Evolutionary conservation across 2,797 vertebrate genomes (phyloP).

Genomic region (Arremon aurantiirostris): DNA sequence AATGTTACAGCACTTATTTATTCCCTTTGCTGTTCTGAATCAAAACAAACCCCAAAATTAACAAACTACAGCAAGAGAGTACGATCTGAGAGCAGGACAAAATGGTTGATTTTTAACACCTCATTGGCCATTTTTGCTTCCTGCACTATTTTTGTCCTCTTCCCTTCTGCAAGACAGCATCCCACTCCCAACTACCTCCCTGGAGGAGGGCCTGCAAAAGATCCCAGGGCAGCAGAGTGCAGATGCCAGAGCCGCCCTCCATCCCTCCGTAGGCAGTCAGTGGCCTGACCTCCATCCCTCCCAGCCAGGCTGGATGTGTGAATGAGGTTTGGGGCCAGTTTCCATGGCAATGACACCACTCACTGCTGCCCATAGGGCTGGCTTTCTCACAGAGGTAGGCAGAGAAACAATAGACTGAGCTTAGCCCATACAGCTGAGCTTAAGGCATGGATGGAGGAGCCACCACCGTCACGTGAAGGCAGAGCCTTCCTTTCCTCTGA

Average conservation of each 20-base stretch:
- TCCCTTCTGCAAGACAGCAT: background rate
- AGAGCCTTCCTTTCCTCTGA: background rate
- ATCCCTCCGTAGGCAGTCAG: background rate
- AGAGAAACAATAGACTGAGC: background rate
- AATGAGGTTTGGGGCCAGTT: slow-evolving; percentile 51
- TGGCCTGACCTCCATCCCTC: background rate
- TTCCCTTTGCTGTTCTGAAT: background rate
- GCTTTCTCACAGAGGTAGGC: background rate
- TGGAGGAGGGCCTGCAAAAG: background rate
- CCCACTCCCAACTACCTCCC: background rate
- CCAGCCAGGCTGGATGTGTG: background rate
- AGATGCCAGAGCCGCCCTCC: slow-evolving; percentile 31
- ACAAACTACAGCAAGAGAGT: background rate
- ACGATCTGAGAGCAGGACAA: background rate
- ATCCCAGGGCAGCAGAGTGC: slow-evolving; percentile 12
- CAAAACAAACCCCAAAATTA: background rate
- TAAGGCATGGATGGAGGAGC: background rate
- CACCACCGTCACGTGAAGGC: accelerated
- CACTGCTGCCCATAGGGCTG: background rate
- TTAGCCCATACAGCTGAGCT: background rate
- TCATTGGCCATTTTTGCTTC: background rate
- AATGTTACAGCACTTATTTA: background rate
- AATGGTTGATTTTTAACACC: background rate
- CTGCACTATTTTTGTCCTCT: accelerated
- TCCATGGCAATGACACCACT: slow-evolving; percentile 59